These are phyloP conservation scores for Hoplodrina ambigua DNA, from an alignment of 2,888 invertebrate species.

Conservation along the genomic window DNA sequence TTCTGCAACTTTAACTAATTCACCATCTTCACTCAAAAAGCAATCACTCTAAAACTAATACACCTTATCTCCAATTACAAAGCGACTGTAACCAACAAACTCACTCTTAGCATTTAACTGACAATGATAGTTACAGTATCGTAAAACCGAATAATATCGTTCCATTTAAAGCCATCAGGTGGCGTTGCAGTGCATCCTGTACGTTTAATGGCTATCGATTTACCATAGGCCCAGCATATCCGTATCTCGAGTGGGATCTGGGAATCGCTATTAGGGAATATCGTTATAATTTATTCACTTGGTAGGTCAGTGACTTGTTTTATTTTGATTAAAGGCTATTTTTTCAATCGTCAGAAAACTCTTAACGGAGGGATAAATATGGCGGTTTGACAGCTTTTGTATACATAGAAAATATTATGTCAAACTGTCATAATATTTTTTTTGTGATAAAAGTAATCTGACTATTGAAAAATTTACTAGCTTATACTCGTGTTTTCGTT, in stretches of 20 bases:
- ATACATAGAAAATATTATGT: too few relatives aligned
- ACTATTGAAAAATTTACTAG: too few relatives aligned
- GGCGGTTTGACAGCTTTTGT: too few relatives aligned
- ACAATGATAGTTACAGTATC: constrained; percentile 39
- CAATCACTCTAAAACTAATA: neutral
- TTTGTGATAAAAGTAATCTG: too few relatives aligned
- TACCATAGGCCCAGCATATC: constrained; percentile 67
- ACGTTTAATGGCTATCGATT: constrained; percentile 77
- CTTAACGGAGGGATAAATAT: too few relatives aligned
- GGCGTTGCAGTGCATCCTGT: constrained; percentile 55
- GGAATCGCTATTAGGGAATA: constrained; percentile 30
- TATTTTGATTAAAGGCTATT: too few relatives aligned
- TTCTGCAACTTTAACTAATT: too few relatives aligned
- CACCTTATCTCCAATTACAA: neutral
- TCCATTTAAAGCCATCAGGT: constrained; percentile 55
- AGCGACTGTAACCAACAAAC: constrained; percentile 2
- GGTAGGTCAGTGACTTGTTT: constrained; percentile 14
- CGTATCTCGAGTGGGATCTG: constrained; percentile 62
- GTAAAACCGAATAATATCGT: constrained; percentile 53
- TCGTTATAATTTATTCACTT: constrained; percentile 40
- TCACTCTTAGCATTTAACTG: constrained; percentile 23
- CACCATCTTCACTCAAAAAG: neutral
- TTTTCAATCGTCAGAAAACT: too few relatives aligned
- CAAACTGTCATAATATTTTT: too few relatives aligned
- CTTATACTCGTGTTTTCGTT: too few relatives aligned